Percentiles rank a stretch among this genome's conserved stretches.
Evolutionary conservation across 2,113 vertebrate genomes (phyloP).

Genomic region (Callionymus lyra): DNA sequence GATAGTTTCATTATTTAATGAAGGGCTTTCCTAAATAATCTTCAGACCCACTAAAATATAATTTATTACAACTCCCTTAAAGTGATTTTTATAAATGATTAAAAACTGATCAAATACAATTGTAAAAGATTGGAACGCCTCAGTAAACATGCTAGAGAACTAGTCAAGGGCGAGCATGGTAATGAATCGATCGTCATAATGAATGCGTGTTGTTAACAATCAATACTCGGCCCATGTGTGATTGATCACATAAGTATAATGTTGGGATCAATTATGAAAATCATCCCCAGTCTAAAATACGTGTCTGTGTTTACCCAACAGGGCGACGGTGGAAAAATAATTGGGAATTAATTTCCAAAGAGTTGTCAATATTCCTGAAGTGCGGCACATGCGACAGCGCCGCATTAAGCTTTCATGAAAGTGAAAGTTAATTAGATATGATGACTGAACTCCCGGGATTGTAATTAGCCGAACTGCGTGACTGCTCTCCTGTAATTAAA

Average conservation of each 20-base stretch:
- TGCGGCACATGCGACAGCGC: conserved; percentile 55
- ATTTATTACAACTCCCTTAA: too few relatives aligned
- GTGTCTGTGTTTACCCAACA: neutral
- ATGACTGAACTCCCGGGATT: conserved; percentile 84
- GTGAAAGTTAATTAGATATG: conserved; percentile 89
- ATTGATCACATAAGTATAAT: conserved; percentile 51
- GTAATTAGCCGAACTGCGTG: conserved; percentile 82
- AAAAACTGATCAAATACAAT: too few relatives aligned
- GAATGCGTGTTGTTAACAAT: conserved; percentile 58
- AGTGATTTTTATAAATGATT: too few relatives aligned
- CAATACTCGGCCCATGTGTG: conserved; percentile 37
- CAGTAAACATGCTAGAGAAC: conserved; percentile 44
- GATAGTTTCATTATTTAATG: too few relatives aligned
- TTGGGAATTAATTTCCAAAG: conserved; percentile 65
- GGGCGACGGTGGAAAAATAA: neutral
- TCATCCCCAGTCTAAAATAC: conserved; percentile 21
- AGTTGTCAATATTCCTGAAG: conserved; percentile 70
- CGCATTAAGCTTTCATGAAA: conserved; percentile 85
- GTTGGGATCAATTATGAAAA: conserved; percentile 37
- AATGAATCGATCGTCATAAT: conserved; percentile 62
- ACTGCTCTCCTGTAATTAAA: conserved; percentile 88
- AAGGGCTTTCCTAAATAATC: too few relatives aligned
- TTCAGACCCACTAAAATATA: too few relatives aligned
- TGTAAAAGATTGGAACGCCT: too few relatives aligned
- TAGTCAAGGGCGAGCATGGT: conserved; percentile 49